Evolutionary conservation across 2,797 vertebrate species (phyloP).

Genomic region (Coregonus sp.): DNA sequence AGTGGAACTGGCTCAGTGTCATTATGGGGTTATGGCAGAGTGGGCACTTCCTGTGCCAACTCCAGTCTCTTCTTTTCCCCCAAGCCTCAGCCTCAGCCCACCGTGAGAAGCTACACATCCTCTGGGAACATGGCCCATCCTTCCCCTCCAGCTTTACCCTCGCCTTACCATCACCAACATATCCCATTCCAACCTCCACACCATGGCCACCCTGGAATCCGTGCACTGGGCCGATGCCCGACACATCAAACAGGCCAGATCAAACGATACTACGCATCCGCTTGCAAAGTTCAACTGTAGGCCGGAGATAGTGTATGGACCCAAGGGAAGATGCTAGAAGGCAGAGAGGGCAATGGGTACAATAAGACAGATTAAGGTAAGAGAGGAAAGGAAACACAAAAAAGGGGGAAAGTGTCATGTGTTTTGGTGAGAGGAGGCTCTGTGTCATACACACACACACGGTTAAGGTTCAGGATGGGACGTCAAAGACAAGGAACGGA

Average conservation of each 20-base stretch:
- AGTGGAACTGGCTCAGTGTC: conserved; percentile 58
- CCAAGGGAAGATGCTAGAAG: background rate
- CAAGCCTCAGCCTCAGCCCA: conserved; percentile 56
- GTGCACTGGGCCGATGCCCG: background rate
- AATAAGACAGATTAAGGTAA: background rate
- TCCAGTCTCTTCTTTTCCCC: conserved; percentile 32
- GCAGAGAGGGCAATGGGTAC: conserved; percentile 14
- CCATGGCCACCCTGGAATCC: background rate
- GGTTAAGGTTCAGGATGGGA: background rate
- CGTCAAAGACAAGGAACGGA: background rate
- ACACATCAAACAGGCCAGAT: conserved; percentile 20
- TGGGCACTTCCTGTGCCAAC: conserved; percentile 63
- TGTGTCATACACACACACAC: background rate
- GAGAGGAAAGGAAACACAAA: conserved; percentile 21
- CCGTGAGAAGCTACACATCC: conserved; percentile 63
- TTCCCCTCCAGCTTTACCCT: conserved; percentile 7
- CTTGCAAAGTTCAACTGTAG: background rate
- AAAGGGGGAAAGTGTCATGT: background rate
- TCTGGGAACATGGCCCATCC: conserved; percentile 29
- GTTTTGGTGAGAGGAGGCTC: background rate
- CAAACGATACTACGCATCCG: conserved; percentile 1
- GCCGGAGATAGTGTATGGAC: background rate
- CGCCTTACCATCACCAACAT: background rate
- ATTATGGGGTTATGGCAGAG: conserved; percentile 51
- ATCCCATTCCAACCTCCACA: background rate